A percentile compares a stretch with the other conserved stretches of the same genome.
phyloP scores from a whole-genome alignment of 1,140 invertebrate genomes.

The Pseudomyrmex gracilis region DNA sequence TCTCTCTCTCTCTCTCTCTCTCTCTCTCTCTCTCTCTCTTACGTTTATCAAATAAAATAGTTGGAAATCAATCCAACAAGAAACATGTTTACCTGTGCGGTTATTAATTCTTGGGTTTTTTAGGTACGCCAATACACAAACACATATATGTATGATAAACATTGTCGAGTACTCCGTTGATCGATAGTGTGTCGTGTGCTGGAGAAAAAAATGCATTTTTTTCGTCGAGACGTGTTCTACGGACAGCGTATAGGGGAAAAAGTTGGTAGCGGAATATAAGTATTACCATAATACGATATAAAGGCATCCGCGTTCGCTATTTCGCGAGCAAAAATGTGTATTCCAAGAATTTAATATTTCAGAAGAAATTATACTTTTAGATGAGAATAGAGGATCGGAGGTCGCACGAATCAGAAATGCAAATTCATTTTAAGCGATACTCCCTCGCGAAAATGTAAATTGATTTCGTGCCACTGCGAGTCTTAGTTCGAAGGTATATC shows the following conservation, averaged over 20 bases:
- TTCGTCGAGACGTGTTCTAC: conserved; percentile 13
- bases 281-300: conserved; percentile 67
- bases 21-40: too few species aligned
- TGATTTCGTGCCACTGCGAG: conserved; percentile 72
- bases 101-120: conserved; percentile 22
- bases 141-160: neutral
- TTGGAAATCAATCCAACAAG: conserved; percentile 20
- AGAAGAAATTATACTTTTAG: conserved; percentile 73
- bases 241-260: conserved; percentile 11
- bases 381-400: conserved; percentile 70
- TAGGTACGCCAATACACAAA: too few species aligned
- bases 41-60: conserved; percentile 22
- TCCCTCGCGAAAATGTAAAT: conserved; percentile 74
- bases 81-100: neutral
- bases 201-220: neutral
- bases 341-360: conserved; percentile 75
- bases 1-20: too few species aligned
- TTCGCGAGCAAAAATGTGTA: conserved; percentile 70
- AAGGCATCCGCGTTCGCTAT: conserved; percentile 46
- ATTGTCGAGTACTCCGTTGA: neutral
- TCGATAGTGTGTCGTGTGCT: neutral
- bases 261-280: conserved; percentile 35
- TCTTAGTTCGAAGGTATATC: conserved; percentile 67
- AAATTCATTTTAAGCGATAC: conserved; percentile 76
- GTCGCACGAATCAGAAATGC: conserved; percentile 71